Evolutionary conservation across 2,888 invertebrate species (phyloP).

Genomic region (Drosophila birchii): DNA sequence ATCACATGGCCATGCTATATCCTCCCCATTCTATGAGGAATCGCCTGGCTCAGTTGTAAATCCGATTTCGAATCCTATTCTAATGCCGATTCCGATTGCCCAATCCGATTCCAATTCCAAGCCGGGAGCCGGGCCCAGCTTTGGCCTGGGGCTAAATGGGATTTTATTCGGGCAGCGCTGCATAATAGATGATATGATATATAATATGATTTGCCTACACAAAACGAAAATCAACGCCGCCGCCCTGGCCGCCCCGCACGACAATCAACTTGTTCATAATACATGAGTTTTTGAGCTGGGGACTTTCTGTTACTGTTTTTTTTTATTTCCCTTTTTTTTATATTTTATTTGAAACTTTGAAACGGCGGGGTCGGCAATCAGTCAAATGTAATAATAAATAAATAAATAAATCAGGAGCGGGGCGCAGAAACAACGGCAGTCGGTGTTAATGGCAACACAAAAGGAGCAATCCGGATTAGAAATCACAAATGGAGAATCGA

Average conservation of each 20-base stretch:
- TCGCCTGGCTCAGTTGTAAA: slow-evolving; percentile 11
- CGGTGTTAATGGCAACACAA: slow-evolving; percentile 44
- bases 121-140: slow-evolving; percentile 3
- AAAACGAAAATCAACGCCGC: slow-evolving; percentile 60
- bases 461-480: slow-evolving; percentile 40
- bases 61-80: slow-evolving; percentile 3
- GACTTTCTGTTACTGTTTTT: slow-evolving; percentile 4
- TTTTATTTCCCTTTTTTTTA: slow-evolving; percentile 2
- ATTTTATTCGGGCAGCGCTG: slow-evolving; percentile 53
- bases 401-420: slow-evolving; percentile 61
- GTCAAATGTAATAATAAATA: slow-evolving; percentile 74
- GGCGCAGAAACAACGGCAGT: slow-evolving; percentile 33
- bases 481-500: slow-evolving; percentile 27
- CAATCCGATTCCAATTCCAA: slow-evolving; percentile 1
- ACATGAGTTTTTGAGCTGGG: slow-evolving; percentile 54
- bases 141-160: slow-evolving; percentile 51
- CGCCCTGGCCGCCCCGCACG: slow-evolving; percentile 58
- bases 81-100: neutral
- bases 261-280: slow-evolving; percentile 74
- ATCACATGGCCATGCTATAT: neutral
- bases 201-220: slow-evolving; percentile 74
- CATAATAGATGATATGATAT: slow-evolving; percentile 69
- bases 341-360: slow-evolving; percentile 5
- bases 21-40: neutral
- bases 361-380: slow-evolving; percentile 58